phyloP scores from a whole-genome alignment of 2,888 invertebrate genomes.

The Pristionchus mayeri region DNA sequence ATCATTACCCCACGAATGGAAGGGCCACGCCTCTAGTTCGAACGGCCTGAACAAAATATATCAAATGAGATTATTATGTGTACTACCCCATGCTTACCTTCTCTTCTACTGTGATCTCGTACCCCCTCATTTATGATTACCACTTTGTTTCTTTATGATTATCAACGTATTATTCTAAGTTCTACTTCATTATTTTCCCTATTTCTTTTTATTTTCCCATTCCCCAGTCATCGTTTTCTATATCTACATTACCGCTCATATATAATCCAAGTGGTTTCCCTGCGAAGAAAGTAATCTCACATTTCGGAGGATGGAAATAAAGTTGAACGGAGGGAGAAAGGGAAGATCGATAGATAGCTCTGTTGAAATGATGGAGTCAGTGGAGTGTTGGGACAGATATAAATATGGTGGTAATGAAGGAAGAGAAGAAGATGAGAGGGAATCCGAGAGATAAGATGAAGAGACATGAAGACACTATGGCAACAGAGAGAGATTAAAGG shows the following conservation, averaged over 20 bases:
- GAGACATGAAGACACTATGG: neutral
- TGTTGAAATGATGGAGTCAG: neutral
- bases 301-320: neutral
- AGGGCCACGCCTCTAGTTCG: conserved; percentile 9
- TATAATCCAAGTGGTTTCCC: neutral
- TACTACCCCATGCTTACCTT: neutral
- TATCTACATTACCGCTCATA: neutral
- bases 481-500: neutral
- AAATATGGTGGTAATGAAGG: conserved; percentile 6
- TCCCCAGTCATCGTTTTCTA: neutral
- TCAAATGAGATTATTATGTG: neutral
- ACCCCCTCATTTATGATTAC: neutral
- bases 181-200: neutral
- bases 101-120: neutral
- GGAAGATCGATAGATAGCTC: neutral
- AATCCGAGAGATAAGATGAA: neutral
- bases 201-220: neutral
- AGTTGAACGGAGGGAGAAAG: neutral
- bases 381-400: neutral
- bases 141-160: neutral
- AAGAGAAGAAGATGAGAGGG: neutral
- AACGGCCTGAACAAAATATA: conserved; percentile 14
- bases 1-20: conserved; percentile 19
- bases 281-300: neutral
- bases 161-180: neutral